phyloP scores from a whole-genome alignment of 1,140 invertebrate genomes.

The Episyrphus balteatus region DNA sequence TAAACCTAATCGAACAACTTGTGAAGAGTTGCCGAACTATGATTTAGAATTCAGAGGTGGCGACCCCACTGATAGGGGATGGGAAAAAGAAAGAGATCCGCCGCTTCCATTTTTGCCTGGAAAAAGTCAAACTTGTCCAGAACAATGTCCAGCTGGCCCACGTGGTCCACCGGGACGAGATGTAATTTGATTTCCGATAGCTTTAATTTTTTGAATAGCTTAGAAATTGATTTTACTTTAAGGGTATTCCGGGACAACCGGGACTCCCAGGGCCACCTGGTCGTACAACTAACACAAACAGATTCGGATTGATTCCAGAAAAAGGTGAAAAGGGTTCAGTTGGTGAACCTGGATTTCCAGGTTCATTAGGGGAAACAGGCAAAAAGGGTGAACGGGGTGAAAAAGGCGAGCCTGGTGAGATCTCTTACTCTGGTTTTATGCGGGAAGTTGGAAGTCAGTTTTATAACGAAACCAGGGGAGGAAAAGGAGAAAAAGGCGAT shows the following conservation, averaged over 20 bases:
- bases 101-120: background rate
- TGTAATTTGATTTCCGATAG: constrained; percentile 4
- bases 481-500: constrained; percentile 15
- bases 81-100: background rate
- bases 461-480: constrained; percentile 16
- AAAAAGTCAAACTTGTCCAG: constrained; percentile 22
- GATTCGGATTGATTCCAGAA: constrained; percentile 20
- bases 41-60: background rate
- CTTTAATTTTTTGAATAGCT: constrained; percentile 6
- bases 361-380: constrained; percentile 27
- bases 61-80: background rate
- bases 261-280: constrained; percentile 25
- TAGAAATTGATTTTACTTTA: background rate
- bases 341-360: constrained; percentile 19
- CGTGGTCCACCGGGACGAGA: constrained; percentile 46
- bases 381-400: constrained; percentile 11
- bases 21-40: constrained; percentile 45
- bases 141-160: constrained; percentile 45
- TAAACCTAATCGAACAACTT: constrained; percentile 55
- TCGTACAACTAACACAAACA: constrained; percentile 22
- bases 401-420: constrained; percentile 24
- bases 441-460: constrained; percentile 6
- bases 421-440: no score
- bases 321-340: constrained; percentile 14
- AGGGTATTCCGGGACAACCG: constrained; percentile 21